Evolutionary conservation across 2,797 vertebrate species (phyloP), one percentile per base, ranked within the genome.

Genomic region (Fundulus diaphanus): DNA sequence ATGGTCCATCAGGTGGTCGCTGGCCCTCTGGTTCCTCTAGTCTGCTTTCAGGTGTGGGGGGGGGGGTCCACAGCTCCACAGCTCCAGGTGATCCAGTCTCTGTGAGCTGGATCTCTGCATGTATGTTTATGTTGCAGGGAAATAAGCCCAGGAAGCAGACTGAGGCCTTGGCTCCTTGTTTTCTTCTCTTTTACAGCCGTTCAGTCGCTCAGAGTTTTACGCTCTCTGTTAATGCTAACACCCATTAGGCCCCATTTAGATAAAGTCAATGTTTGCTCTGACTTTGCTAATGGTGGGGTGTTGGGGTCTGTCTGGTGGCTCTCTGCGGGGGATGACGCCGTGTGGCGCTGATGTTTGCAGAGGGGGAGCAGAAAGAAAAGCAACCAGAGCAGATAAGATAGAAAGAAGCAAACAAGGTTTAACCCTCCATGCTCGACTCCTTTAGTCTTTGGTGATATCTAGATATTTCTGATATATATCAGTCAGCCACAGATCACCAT

Each of bases 241-340:
- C 69, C 89, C 85, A 82, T 91, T 93, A 88, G 91, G 78, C 77
- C 67, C 82, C 84, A 88, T 87, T 91, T 83, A 92, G 91, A 89
- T 91, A 89, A 91, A 92, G 91, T 89, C 90, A 88, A 81, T 87
- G 89, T 94, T 92, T 92, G 93, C 89, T 92, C 90, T 90, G 86
- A 87, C 86, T 86, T 59, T 49, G 73, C 83, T 89, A 91, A 91
- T 90, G 85, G 88, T 40, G 77, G 84, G 85, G 77, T 57, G 68
- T 81, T 87, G 88, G 78, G 85, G 85, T 76, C 82, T 81, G 90
- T 87, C 90, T 87, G 88, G 84, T 71, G 65, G 46, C 35, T 75
- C 85, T 87, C 80, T n/a, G 81, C 52, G 78, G 88, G 90, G 87
- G 86, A 69, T 73, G 83, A 68, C 2, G 31, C 67, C 33, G 29